A percentile compares a stretch with the other conserved stretches of the same genome.
These are phyloP conservation scores for Habroteleia sp. DNA, from an alignment of 2,888 invertebrate species.

Conservation along the genomic window DNA sequence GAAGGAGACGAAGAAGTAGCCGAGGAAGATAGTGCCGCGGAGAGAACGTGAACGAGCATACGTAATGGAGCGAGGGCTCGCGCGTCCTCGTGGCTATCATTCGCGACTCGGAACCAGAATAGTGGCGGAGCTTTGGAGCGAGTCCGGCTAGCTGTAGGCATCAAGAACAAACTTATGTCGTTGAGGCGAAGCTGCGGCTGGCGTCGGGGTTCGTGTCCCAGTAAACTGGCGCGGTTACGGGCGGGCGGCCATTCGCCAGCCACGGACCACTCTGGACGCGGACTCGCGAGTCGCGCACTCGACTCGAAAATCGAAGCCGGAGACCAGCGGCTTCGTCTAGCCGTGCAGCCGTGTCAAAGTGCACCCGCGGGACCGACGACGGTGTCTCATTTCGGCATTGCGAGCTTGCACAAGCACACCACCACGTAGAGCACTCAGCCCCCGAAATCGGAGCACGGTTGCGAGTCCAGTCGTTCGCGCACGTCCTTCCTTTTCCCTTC, in stretches of 20 bases:
- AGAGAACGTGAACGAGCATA: slow-evolving; percentile 12
- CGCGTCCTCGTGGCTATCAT: slow-evolving; percentile 19
- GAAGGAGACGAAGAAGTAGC: not conserved
- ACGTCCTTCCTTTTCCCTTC: slow-evolving; percentile 49
- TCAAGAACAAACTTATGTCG: too few species aligned
- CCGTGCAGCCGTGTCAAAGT: slow-evolving; percentile 12
- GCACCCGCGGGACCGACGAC: slow-evolving; percentile 29
- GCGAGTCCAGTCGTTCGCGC: slow-evolving; percentile 28
- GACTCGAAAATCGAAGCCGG: too few species aligned
- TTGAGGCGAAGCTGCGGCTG: too few species aligned
- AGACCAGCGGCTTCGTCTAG: not conserved
- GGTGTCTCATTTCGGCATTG: slow-evolving; percentile 25
- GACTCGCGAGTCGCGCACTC: slow-evolving; percentile 5
- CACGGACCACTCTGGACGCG: slow-evolving; percentile 19
- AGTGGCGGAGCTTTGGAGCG: not conserved
- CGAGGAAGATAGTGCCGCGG: not conserved
- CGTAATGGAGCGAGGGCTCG: not conserved
- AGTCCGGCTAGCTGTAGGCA: too few species aligned
- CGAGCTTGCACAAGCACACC: not conserved
- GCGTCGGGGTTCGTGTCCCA: not conserved
- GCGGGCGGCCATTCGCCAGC: slow-evolving; percentile 33
- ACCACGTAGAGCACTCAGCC: slow-evolving; percentile 26
- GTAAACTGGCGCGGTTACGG: slow-evolving; percentile 22
- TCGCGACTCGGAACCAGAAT: not conserved
- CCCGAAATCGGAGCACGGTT: slow-evolving; percentile 40